Evolutionary conservation across 2,797 vertebrate genomes (phyloP), one percentile per base, ranked within the genome.

Genomic region (Carcharodon carcharias): DNA sequence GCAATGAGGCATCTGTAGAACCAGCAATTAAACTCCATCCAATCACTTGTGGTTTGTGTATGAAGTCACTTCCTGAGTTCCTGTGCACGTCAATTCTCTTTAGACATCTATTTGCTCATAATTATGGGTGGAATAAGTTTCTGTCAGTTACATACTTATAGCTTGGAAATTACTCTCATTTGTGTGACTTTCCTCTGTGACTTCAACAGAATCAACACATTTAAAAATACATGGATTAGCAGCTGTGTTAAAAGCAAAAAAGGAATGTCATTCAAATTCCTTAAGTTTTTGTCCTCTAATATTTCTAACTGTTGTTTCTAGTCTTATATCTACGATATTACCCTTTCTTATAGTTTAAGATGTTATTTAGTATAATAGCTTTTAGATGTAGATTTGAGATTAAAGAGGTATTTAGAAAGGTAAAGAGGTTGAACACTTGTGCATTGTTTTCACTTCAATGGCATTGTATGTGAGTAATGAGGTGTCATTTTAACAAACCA

Each of bases 41-140:
- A 73, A 56, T 95, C 40, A 95, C 11, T 73, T 18, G 26, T 95
- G 67, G 67, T 11, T n/a, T 35, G 16, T 73, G 50, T 56, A 95
- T 95, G 69, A 95, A 71, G 50, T 95, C 69, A 95, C 65, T 56
- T 95, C 94, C 94, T 73, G 3, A 77, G 54, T 73, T 95, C 71
- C 4, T 73, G 45, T 95, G 67, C 45, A 71, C 31, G 69, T 28
- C 45, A 35, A 77, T 54, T 73, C 16, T 56, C n/a, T 28, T 95
- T 95, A 35, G 8, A 95, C 14, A 71, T 71, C n/a, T 50, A 95
- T 95, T 92, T 95, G 26, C 50, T 95, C 58, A 54, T 54, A 71
- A 31, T 95, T 94, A 26, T 67, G 65, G 63, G 31, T 50, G 26
- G 21, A 93, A n/a, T 65, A 23, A 65, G 40, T 93, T 93, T 93